Base-by-base conservation (phyloP, 2,888 invertebrate species). In the Lochmaea capreae region DNA sequence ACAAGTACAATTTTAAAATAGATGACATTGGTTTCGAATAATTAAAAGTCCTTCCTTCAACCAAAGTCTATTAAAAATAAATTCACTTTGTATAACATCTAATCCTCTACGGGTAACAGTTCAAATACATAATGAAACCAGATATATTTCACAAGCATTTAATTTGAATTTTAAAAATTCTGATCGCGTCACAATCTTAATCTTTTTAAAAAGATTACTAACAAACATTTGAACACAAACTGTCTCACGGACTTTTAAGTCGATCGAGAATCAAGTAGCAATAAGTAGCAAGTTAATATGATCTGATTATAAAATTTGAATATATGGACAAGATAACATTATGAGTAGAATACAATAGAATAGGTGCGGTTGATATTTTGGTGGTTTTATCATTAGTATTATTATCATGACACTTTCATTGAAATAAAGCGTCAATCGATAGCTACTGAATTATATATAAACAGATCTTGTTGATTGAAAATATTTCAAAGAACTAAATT, bases 251-350 rank as follows among this genome's bases (percentile, higher is more conserved):
- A 39, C 9, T 61, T 61, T n/a, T 39, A 33, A 61, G 39, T 39
- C 10, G 61, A 61, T 61, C 61, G 39, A 61, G 16, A 39, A n/a
- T 61, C 39, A 33, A 61, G 18, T 61, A 33, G n/a, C 33, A 8
- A 8, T 61, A 61, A 39, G 61, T 61, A 61, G 39, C 61, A n/a
- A 33, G 33, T 39, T 61, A 61, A 61, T 61, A n/a, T 71, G 72
- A 76, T 76, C 76, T 76, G 74, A 74, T 74, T 76, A 76, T 70
- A 69, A 67, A 76, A 76, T 76, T 75, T 74, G 76, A 77, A 77
- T 77, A 77, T 77, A 72, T 39, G 39, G 73, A 75, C 74, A 71
- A 77, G 76, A 74, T 76, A 71, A 65, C 33, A 61, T 63, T 39
- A 61, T 49, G 49, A 52, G 16, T 57, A 39, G 61, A 61, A 61